Conservation (phyloP, 2,888 invertebrate genomes). For the Agrotis exclamationis region DNA sequence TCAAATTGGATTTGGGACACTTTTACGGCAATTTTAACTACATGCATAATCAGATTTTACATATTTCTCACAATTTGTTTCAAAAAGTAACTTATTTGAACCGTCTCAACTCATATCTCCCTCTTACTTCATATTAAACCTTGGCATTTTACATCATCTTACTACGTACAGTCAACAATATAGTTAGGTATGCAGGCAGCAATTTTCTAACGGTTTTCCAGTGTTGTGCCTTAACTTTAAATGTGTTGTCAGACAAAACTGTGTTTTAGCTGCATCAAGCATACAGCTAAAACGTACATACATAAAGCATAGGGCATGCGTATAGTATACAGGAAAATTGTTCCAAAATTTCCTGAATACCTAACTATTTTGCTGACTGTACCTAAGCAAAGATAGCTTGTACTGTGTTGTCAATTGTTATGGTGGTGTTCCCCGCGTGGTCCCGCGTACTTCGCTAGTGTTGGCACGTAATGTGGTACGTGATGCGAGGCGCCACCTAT, state of each 20-base stretch:
- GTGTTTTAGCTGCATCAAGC: too few relatives aligned
- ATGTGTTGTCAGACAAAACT: too few relatives aligned
- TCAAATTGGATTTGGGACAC: too few relatives aligned
- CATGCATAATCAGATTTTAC: neutral
- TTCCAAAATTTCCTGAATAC: too few relatives aligned
- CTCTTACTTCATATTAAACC: neutral
- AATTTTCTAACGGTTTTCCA: too few relatives aligned
- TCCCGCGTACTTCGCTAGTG: constrained; percentile 26
- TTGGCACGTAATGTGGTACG: constrained; percentile 48
- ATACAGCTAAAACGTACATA: too few relatives aligned
- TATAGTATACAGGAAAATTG: too few relatives aligned
- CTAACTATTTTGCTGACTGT: neutral
- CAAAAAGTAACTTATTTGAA: neutral
- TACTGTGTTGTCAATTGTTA: constrained; percentile 38
- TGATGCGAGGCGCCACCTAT: constrained; percentile 46
- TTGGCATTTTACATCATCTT: too few relatives aligned
- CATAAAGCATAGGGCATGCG: too few relatives aligned
- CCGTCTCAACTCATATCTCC: neutral
- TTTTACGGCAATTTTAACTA: neutral
- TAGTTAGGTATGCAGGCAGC: neutral
- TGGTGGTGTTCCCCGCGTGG: constrained; percentile 12
- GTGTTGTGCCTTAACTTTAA: too few relatives aligned
- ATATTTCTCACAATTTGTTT: neutral
- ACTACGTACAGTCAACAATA: too few relatives aligned
- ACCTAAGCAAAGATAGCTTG: constrained; percentile 7